phyloP scores from a whole-genome alignment of 53 echinoderm and acorn worm species.

The Crossaster papposus region DNA sequence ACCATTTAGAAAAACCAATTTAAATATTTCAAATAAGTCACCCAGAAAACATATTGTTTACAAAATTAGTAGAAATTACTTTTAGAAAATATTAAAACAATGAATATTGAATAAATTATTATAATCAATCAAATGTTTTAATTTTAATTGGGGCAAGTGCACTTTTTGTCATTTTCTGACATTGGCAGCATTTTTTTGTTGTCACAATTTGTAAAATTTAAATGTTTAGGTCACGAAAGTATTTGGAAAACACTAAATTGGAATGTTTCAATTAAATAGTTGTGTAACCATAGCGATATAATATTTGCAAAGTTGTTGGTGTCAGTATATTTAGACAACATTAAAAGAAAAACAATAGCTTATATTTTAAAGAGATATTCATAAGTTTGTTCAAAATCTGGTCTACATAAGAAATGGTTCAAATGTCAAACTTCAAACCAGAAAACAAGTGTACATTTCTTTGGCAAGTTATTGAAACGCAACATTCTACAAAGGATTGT shows the following conservation, averaged over 20 bases:
- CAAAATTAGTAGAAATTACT: neutral
- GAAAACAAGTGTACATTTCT: neutral
- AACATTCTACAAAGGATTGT: neutral
- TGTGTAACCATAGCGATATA: neutral
- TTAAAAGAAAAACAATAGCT: neutral
- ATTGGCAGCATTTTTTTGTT: neutral
- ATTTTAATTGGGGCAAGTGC: neutral
- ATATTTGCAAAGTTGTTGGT: neutral
- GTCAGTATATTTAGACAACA: neutral
- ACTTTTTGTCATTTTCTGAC: neutral
- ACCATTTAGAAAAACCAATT: neutral
- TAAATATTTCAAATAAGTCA: neutral
- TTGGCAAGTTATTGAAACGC: neutral
- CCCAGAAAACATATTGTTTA: neutral
- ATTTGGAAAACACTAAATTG: too few relatives aligned
- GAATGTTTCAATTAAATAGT: neutral
- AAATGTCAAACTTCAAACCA: neutral
- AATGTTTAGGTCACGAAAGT: neutral
- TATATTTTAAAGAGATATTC: neutral
- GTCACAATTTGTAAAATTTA: neutral
- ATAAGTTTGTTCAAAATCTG: neutral
- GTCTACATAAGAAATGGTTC: too few relatives aligned
- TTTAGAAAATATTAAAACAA: conserved; percentile 19
- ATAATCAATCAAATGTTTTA: neutral
- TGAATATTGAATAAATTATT: neutral